These are phyloP conservation scores for Lampropteryx suffumata DNA, from an alignment of 2,888 invertebrate genomes.

Conservation along the genomic window DNA sequence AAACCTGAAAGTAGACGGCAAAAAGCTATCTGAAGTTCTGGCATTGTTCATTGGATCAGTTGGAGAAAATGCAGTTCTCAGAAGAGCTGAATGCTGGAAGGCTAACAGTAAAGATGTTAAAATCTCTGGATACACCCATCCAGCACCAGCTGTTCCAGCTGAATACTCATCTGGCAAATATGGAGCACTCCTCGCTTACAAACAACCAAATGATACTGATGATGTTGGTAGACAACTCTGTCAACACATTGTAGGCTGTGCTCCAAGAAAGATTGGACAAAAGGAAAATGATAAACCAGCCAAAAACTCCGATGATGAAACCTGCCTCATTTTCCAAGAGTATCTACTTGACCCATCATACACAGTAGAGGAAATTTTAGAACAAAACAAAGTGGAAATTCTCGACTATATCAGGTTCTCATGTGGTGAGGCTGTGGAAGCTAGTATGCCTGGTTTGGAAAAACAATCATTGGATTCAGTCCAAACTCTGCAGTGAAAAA, in stretches of 20 bases:
- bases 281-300: conserved; percentile 84
- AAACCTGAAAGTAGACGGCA: conserved; percentile 83
- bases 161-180: conserved; percentile 90
- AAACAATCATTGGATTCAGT: conserved; percentile 82
- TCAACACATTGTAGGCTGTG: conserved; percentile 96
- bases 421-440: conserved; percentile 87
- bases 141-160: conserved; percentile 78
- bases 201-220: conserved; percentile 62
- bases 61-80: conserved; percentile 94
- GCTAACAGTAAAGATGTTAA: conserved; percentile 71
- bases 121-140: conserved; percentile 91
- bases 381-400: conserved; percentile 85
- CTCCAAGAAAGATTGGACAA: conserved; percentile 89
- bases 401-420: conserved; percentile 94
- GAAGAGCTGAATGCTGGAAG: conserved; percentile 90
- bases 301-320: conserved; percentile 88
- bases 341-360: conserved; percentile 90
- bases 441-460: conserved; percentile 69
- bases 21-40: conserved; percentile 89
- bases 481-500: conserved; percentile 84
- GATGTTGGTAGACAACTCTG: conserved; percentile 89
- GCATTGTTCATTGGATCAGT: conserved; percentile 93
- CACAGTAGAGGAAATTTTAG: conserved; percentile 88
- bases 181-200: conserved; percentile 91
- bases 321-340: conserved; percentile 92